Percentiles rank a stretch among this genome's conserved stretches.
phyloP scores from a whole-genome alignment of 2,888 invertebrate species.

The Hypsopygia costalis region DNA sequence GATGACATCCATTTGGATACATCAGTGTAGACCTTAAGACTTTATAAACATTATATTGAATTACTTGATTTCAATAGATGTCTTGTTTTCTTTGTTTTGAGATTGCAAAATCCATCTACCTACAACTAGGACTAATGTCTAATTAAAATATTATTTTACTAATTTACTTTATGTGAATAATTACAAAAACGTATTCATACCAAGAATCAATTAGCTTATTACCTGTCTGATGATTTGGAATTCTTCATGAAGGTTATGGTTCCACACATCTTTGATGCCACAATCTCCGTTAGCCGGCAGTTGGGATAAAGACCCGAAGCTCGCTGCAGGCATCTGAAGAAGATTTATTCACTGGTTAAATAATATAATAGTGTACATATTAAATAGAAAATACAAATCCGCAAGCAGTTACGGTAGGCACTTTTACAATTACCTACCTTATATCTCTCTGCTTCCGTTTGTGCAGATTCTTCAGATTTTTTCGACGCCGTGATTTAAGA shows the following conservation, averaged over 20 bases:
- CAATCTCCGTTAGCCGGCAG: slow-evolving; percentile 82
- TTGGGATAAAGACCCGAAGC: slow-evolving; percentile 76
- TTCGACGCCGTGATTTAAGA: slow-evolving; percentile 61
- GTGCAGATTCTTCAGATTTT: slow-evolving; percentile 49
- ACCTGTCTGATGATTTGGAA: slow-evolving; percentile 95
- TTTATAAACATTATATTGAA: no score
- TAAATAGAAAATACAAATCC: no score
- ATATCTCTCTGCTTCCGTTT: slow-evolving; percentile 49
- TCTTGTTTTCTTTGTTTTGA: no score
- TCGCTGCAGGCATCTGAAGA: slow-evolving; percentile 84
- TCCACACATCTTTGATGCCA: slow-evolving; percentile 99
- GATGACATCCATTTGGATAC: no score
- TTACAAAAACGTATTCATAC: no score
- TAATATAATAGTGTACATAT: neutral
- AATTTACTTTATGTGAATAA: no score
- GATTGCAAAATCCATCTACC: no score
- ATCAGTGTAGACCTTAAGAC: no score
- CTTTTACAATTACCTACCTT: slow-evolving; percentile 34
- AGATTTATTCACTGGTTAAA: neutral
- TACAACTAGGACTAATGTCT: no score
- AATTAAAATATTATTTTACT: no score
- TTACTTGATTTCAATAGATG: no score
- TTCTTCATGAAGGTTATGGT: slow-evolving; percentile 97
- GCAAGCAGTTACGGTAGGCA: neutral
- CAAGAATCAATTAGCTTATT: no score